Base-by-base conservation (phyloP, 2,888 invertebrate genomes). In the Monochamus alternatus region DNA sequence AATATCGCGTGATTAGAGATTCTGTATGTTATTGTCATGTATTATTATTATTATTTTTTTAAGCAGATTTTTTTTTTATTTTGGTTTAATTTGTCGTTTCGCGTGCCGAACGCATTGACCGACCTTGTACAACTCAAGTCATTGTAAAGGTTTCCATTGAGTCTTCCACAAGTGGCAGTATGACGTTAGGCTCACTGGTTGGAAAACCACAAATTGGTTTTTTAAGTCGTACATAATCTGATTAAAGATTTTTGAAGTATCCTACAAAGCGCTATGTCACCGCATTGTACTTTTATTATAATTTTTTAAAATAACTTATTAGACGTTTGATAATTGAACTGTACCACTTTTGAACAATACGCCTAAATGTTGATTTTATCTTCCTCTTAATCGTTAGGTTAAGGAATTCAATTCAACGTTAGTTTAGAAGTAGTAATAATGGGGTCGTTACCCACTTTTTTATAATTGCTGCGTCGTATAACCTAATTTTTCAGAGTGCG, bases 351-450 rank as follows among this genome's bases (percentile, higher is more conserved):
- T 55, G 55, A 55, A 55, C 52, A 67, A 67, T 67, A 51, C 12
- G n/a, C 30, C 66, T 67, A 67, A 52, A 52, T 31, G 55, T 32
- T 67, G 51, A 67, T 52, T 67, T 52, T 32, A 32, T 52, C 51
- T 32, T 30, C 67, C 14, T 67, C 55, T 67, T 51, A 67, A 55
- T 51, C 67, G 52, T n/a, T 67, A 52, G n/a, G 55, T 55, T 51
- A 51, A 38, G 67, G 55, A 67, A 55, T 67, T 52, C 30, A 22
- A 67, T 67, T 67, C n/a, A 12, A 44, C 9, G 43, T 47, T 65
- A 14, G 44, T 51, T 65, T 44, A 3, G 38, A 55, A 22, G 3
- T 22, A 22, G 22, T 22, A 22, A 22, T 22, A 22, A 22, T 22
- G 22, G 22, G 1, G 22, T 22, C 22, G 22, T 22, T 22, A 22